Evolutionary conservation across 2,113 vertebrate genomes (phyloP), one percentile per base, ranked within the genome.

Genomic region (Lepus timidus): DNA sequence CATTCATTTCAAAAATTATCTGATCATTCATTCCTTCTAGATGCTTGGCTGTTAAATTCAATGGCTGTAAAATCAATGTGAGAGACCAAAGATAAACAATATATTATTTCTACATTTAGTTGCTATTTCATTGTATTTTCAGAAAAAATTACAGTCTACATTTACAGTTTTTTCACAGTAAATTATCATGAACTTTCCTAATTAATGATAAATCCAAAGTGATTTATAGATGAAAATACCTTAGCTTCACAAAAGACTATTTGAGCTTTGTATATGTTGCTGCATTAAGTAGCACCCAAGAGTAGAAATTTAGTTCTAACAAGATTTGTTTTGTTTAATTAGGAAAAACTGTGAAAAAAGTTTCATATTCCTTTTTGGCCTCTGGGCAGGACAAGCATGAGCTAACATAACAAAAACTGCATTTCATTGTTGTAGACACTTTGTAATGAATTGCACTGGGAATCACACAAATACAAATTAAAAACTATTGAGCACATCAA

Each of bases 241-340:
- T 19, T 91, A 90, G 36, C 3, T 91, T 68, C 25, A 68, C 36
- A 91, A 91, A 79, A 7, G 39, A 39, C 1, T 62, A 3, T 70
- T 6, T 36, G 29, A 74, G 39, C 49, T 9, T 80, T 92, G 71
- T 62, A 9, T 36, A 44, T 91, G 49, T 36, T 79, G 68, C 58
- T 78, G 23, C 16, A 90, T 73, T 85, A 88, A 88, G 29, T 55
- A 51, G 39, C 61, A 85, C 29, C 67, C 62, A 14, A 51, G 49
- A 44, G 20, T 22, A 68, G 61, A 80, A 80, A 81, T 87, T 36
- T 80, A 81, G 39, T 89, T 88, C 79, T 51, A 13, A 25, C 52
- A 25, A 88, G 51, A 31, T 85, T 84, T 85, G 23, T 68, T 94
- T 29, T 85, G 9, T 62, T 88, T 92, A 91, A 94, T 68, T 88